Evolutionary conservation across 2,888 invertebrate species (phyloP).

Genomic region (Baccha elongata): DNA sequence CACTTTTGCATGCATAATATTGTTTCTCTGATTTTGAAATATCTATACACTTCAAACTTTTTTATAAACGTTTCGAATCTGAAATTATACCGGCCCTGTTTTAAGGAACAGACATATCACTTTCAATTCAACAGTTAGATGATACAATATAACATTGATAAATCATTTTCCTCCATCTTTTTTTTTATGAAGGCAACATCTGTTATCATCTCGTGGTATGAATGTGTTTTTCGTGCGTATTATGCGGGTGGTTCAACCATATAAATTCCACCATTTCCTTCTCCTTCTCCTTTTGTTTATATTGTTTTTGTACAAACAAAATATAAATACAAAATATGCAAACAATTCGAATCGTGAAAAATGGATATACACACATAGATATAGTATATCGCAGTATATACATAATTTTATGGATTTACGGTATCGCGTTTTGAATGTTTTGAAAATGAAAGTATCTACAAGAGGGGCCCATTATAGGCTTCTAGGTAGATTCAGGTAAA

Average conservation of each 20-base stretch:
- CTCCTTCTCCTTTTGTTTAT: background rate
- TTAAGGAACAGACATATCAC: constrained; percentile 24
- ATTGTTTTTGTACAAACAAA: constrained; percentile 14
- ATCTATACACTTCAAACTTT: too few species aligned
- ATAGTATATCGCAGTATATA: background rate
- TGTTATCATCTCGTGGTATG: constrained; percentile 49
- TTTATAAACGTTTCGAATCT: too few species aligned
- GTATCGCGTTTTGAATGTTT: constrained; percentile 10
- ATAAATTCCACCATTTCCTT: background rate
- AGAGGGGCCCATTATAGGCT: background rate
- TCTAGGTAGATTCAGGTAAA: constrained; percentile 14
- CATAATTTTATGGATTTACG: constrained; percentile 15
- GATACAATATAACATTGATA: constrained; percentile 65
- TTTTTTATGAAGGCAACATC: constrained; percentile 50
- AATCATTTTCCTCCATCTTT: constrained; percentile 57
- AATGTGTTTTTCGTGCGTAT: constrained; percentile 55
- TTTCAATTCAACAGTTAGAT: constrained; percentile 67
- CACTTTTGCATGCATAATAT: too few species aligned
- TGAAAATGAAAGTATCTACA: background rate
- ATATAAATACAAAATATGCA: constrained; percentile 17
- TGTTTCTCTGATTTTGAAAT: too few species aligned
- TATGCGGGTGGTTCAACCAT: constrained; percentile 23
- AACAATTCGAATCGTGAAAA: constrained; percentile 33
- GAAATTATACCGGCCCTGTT: background rate
- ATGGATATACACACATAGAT: constrained; percentile 29